Base-by-base conservation (phyloP, 2,797 vertebrate species). In the Sebastes oblongus region DNA sequence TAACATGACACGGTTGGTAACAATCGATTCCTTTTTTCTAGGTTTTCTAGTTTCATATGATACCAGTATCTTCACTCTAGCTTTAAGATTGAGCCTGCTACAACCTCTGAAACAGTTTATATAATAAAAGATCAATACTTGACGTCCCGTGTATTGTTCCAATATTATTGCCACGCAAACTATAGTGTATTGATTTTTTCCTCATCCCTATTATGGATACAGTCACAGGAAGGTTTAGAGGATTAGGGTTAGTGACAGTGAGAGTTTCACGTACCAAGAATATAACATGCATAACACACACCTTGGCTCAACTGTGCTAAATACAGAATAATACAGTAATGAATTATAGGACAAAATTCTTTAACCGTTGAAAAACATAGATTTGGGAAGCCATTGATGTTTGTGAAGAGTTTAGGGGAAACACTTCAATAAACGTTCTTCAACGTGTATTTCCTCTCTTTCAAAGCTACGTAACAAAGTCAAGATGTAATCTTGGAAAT, bases 401-500 rank as follows among this genome's bases (percentile, higher is more conserved):
- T 74, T 79, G 36, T 55, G 14, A 59, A 30, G 68, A 52, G 27
- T 73, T 52, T 36, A 0, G 8, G 8, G 34, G 56, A 20, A 66
- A 72, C 56, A 54, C 10, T 56, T 81, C 18, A 59, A 78, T 83
- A 78, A 82, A 82, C n/a, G 32, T 55, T 81, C 61, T 66, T 80
- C 72, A 68, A 50, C 16, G 61, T 67, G 65, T 42, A 86, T 60
- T 84, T 72, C 72, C 61, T 79, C 72, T 39, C 46, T 74, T 78
- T 81, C 74, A 81, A 73, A 86, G 36, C 66, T 7, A 4, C 11
- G 16, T 80, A 89, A 86, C 82, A 71, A 61, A 80, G 50, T 90
- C 86, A 90, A 90, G 80, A 86, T 89, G 87, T 61, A 77, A 62
- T 74, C 24, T 29, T 84, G 83, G 83, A 81, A 52, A 61, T 25